Base-by-base conservation (phyloP, 2,888 invertebrate genomes). In the Synanthedon andrenaeformis region DNA sequence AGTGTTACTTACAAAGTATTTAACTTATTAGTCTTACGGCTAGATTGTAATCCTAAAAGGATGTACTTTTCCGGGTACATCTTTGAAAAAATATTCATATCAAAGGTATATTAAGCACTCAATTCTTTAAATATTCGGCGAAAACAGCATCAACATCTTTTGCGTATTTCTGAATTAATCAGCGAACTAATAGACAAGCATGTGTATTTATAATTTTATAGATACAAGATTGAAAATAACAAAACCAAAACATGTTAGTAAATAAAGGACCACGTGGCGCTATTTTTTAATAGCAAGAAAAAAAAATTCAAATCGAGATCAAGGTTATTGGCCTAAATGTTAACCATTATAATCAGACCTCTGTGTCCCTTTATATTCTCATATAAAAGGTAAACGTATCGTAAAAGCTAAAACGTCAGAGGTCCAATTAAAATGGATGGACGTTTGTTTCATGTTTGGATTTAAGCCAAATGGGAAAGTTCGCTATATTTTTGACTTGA, bases 191-290 rank as follows among this genome's bases (percentile, higher is more conserved):
- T 10, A 2, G 28, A 35, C 35, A 10, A 10, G 6, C 10, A 23
- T 5, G 4, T 23, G 23, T 23, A 23, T 4, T 23, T 23, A 23
- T 23, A 23, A 23, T 23, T 23, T 23, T 23, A 23, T 23, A 23
- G 23, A 5, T 23, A 23, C 4, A 23, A 23, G 1, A 23, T 23
- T 23, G 5, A 0, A 42, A 11, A 13, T 13, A 42, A 42, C 12
- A 45, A 6, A n/a, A 45, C 14, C 45, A 14, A 55, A 54, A 53
- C 53, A 54, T 57, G 58, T 60, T 60, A 48, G 53, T 62, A 59
- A 59, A 61, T 56, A 58, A 2, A 52, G 52, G 41, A 53, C 55
- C 59, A 60, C 58, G 56, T 58, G 61, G 53, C 56, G 55, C 48
- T 53, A 56, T 59, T 56, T 56, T 54, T 51, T 55, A 42, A 45